Base-by-base conservation (phyloP, 2,113 vertebrate genomes). In the Oreochromis aureus region DNA sequence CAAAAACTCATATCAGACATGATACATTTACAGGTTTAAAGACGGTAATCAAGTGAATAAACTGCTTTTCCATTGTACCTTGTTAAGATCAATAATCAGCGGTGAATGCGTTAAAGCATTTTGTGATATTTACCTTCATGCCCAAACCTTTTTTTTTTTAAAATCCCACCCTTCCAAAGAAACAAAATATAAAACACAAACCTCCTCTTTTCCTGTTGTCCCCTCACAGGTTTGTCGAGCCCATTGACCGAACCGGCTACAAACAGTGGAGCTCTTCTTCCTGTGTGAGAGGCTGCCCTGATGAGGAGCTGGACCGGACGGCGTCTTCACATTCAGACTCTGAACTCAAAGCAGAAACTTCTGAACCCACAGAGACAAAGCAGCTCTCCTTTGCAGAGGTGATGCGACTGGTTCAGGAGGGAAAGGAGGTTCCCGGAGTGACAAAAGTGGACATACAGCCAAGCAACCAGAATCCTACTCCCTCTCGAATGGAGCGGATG, bases 341-440 rank as follows among this genome's bases (percentile, higher is more conserved):
- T 66, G 87, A 90, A 5, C 2, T 32, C 78, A 56, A 10, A 5
- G 32, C 51, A 44, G 81, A 71, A 44, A n/a, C 48, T 1, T 18
- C 84, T 12, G 36, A 79, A 61, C 39, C 73, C 24, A 73, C 71
- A 1, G 82, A 91, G 19, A 53, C 12, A 2, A 63, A 6, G 24
- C 87, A 88, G 61, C 93, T 97, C 22, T 96, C 96, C 71, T 97
- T 97, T 82, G 93, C 92, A 0, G 95, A 97, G 84, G 96, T 97
- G 86, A 96, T 96, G 89, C 93, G 55, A 10, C 91, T 96, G 53
- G 92, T 97, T 86, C 96, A 97, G 89, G 94, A 93, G 13, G 97
- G 97, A 2, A 93, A 96, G 83, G 95, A 96, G 46, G 92, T 97
- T 4, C 96, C 96, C 0, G 96, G 96, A 80, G 91, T 91, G 8